Conservation (phyloP, 2,113 vertebrate species). For the Glaucidium brasilianum region DNA sequence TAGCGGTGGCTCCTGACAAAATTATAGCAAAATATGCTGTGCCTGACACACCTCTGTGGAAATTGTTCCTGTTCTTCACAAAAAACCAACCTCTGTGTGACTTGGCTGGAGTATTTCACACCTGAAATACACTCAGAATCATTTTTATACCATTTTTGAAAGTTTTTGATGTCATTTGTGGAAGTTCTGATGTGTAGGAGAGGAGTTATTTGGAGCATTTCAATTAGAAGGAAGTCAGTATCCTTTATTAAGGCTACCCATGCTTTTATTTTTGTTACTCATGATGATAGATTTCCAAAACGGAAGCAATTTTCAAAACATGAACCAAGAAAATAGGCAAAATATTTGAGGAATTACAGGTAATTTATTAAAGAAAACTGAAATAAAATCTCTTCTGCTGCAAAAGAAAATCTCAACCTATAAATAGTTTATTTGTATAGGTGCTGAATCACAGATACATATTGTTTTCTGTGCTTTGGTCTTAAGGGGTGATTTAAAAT, state of each 20-base stretch:
- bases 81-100: not conserved
- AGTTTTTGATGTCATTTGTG: not conserved
- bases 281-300: not conserved
- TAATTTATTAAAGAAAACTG: not conserved
- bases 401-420: not conserved
- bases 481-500: not conserved
- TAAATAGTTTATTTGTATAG: not conserved
- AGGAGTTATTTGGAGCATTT: not conserved
- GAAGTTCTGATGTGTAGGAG: not conserved
- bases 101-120: not conserved
- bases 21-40: not conserved
- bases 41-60: not conserved
- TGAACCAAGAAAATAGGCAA: not conserved
- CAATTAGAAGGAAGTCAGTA: not conserved
- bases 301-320: not conserved
- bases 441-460: not conserved
- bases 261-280: not conserved
- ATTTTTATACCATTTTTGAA: not conserved
- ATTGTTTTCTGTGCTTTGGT: not conserved
- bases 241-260: not conserved
- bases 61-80: not conserved
- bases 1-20: not conserved
- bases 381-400: not conserved
- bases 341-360: not conserved
- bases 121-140: not conserved